phyloP scores from a whole-genome alignment of 2,888 invertebrate species.

The Zygothrica quintamaculata region DNA sequence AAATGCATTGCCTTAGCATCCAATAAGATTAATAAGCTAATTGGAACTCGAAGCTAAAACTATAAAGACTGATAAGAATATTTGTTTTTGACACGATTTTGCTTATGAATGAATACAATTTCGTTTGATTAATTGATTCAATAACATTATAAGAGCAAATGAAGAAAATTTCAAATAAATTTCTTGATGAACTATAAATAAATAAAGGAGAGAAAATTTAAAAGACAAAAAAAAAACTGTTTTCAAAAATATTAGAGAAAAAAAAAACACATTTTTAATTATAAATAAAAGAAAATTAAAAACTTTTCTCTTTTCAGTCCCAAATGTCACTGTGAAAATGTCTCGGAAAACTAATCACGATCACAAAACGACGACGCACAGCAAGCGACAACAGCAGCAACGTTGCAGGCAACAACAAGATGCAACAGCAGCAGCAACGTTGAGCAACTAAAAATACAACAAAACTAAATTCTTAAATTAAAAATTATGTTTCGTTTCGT shows the following conservation, averaged over 20 bases:
- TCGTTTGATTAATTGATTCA: background rate
- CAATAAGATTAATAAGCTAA: conserved; percentile 33
- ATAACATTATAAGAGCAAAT: background rate
- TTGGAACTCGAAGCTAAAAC: conserved; percentile 5
- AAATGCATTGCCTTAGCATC: conserved; percentile 29
- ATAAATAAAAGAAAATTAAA: background rate
- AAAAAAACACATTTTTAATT: background rate
- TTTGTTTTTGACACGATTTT: conserved; percentile 27
- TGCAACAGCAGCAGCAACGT: conserved; percentile 49
- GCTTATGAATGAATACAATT: conserved; percentile 42
- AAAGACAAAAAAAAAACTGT: too few relatives aligned
- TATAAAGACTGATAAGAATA: conserved; percentile 38
- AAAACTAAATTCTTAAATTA: conserved; percentile 17
- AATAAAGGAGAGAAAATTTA: too few relatives aligned
- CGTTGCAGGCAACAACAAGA: conserved; percentile 53
- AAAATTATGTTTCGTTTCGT: conserved; percentile 27
- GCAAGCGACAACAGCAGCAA: conserved; percentile 39
- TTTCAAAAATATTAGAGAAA: too few relatives aligned
- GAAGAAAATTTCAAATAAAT: too few relatives aligned
- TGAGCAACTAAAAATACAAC: conserved; percentile 58
- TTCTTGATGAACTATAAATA: too few relatives aligned
- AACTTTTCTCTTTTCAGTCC: conserved; percentile 41
- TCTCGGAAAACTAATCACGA: conserved; percentile 58
- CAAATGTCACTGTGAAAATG: conserved; percentile 76
- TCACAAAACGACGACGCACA: conserved; percentile 44